Conservation (phyloP, 2,797 vertebrate species). For the Anabas testudineus region DNA sequence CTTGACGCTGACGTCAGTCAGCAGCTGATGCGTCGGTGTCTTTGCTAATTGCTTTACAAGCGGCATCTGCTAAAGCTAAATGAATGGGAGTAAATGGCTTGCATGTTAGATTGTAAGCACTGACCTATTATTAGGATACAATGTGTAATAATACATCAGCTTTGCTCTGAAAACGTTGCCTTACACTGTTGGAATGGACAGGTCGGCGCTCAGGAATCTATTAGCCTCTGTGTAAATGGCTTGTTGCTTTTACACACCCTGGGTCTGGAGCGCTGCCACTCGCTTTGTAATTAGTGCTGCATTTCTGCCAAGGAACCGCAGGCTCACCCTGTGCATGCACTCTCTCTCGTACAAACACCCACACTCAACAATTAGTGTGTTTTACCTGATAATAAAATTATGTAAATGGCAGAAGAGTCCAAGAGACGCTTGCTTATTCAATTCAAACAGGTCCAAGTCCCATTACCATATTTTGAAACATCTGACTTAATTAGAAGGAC, state of each 20-base stretch:
- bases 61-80: slow-evolving; percentile 35
- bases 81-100: slow-evolving; percentile 42
- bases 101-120: slow-evolving; percentile 53
- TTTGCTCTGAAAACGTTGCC: slow-evolving; percentile 69
- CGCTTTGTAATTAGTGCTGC: slow-evolving; percentile 95
- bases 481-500: slow-evolving; percentile 99
- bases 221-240: slow-evolving; percentile 79
- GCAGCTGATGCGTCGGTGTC: neutral
- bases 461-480: slow-evolving; percentile 99
- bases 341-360: slow-evolving; percentile 83
- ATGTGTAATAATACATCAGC: slow-evolving; percentile 71
- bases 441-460: slow-evolving; percentile 88
- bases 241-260: slow-evolving; percentile 74
- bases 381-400: slow-evolving; percentile 99
- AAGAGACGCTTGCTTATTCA: slow-evolving; percentile 88
- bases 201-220: slow-evolving; percentile 73
- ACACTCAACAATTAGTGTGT: slow-evolving; percentile 95
- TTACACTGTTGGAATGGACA: slow-evolving; percentile 68
- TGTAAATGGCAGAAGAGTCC: slow-evolving; percentile 88
- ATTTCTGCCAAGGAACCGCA: slow-evolving; percentile 93
- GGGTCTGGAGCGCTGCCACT: slow-evolving; percentile 87
- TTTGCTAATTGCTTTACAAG: slow-evolving; percentile 20
- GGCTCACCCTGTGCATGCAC: slow-evolving; percentile 62
- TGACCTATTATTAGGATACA: slow-evolving; percentile 77
- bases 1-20: neutral